A percentile compares a stretch with the other conserved stretches of the same genome.
Conservation (phyloP, 2,797 vertebrate species). For the Neostethus bicornis region DNA sequence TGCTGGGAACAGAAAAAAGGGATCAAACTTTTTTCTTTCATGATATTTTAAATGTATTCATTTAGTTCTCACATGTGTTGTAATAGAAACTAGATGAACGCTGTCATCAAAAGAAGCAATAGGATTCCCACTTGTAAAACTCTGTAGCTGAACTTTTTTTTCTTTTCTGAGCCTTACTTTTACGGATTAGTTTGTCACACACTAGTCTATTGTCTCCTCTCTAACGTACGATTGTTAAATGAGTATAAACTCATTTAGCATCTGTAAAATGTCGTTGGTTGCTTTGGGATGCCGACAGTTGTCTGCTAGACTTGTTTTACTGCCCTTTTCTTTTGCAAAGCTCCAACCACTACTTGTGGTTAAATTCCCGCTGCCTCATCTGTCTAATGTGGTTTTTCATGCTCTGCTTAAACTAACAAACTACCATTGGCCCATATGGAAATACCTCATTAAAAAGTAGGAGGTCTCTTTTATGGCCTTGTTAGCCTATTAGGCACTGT, state of each 20-base stretch:
- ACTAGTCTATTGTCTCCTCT: conserved; percentile 11
- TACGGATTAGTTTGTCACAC: neutral
- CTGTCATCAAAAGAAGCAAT: conserved; percentile 9
- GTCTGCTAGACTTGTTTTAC: conserved; percentile 56
- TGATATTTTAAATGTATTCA: conserved; percentile 1
- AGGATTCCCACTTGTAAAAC: conserved; percentile 1
- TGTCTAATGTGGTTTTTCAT: conserved; percentile 52
- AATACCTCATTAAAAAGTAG: conserved; percentile 61
- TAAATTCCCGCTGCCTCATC: conserved; percentile 56
- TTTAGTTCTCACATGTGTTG: neutral
- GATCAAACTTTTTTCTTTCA: conserved; percentile 11
- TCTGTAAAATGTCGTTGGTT: conserved; percentile 36
- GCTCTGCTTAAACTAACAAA: conserved; percentile 68
- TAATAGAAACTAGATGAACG: neutral
- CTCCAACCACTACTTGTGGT: conserved; percentile 59
- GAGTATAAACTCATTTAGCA: conserved; percentile 21
- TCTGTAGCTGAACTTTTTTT: conserved; percentile 2
- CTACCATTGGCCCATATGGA: conserved; percentile 55
- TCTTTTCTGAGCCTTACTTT: too few species aligned
- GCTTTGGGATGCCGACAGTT: conserved; percentile 26
- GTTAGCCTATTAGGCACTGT: conserved; percentile 58
- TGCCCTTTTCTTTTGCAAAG: conserved; percentile 50
- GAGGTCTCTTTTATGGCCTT: conserved; percentile 61
- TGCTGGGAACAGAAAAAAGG: conserved; percentile 3
- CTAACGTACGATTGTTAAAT: conserved; percentile 30